Evolutionary conservation across 2,797 vertebrate species (phyloP), one percentile per base, ranked within the genome.

Genomic region (Coracias cyanogaster): DNA sequence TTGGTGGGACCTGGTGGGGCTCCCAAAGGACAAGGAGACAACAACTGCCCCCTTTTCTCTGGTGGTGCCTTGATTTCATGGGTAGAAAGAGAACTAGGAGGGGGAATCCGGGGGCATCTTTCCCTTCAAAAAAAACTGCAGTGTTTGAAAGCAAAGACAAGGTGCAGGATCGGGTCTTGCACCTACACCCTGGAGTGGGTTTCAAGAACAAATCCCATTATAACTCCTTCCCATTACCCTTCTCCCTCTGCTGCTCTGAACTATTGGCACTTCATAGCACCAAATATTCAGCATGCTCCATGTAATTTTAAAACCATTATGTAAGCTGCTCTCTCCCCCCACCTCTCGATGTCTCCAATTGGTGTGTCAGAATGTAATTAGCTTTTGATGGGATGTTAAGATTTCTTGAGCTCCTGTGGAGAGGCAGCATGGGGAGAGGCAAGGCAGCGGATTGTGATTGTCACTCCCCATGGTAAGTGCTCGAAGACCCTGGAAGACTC

Each of bases 371-470:
- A 96, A 96, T 49, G 80, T 95, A 97, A 97, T 96, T 97, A 97
- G 95, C 96, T 96, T 86, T 93, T 96, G 96, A 96, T 96, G 91
- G 96, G 96, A 95, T 97, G 96, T 91, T 96, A 96, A 97, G 96
- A 94, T 94, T 95, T n/a, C 96, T 95, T 51, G 77, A 90, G 95
- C 66, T 76, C 96, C 95, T 3, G 35, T 70, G 73, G 96, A 90
- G 91, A 96, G 87, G 94, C 88, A 86, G 94, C 87, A 6, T 79
- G 90, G 90, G 90, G 95, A 89, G 93, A 96, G 64, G 88, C 7
- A 9, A 96, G 82, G 91, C 96, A 91, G 85, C 1, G 7, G 66
- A 24, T 89, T 71, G 62, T 94, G 95, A 96, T 97, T 97, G 94
- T 94, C 95, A 90, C 94, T 95, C 89, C 93, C 89, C 45, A 52